Evolutionary conservation across 2,888 invertebrate species (phyloP).

Genomic region (Octonoba sinensis): DNA sequence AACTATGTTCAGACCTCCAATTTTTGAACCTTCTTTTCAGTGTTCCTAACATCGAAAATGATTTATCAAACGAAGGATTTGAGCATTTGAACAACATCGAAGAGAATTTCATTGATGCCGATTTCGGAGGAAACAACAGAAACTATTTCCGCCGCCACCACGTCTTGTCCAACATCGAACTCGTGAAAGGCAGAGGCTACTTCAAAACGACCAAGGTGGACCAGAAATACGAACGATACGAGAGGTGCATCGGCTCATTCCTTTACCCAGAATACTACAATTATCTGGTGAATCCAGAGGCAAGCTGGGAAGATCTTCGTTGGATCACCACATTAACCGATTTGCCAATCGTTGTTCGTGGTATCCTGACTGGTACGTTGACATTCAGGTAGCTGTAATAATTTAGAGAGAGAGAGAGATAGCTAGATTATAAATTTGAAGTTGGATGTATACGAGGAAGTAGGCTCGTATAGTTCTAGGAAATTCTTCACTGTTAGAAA

Average conservation of each 20-base stretch:
- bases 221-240: slow-evolving; percentile 1
- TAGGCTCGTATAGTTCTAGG: too few relatives aligned
- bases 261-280: background rate
- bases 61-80: background rate
- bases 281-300: background rate
- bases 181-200: slow-evolving; percentile 3
- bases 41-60: slow-evolving; percentile 10
- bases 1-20: too few relatives aligned
- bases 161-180: slow-evolving; percentile 1
- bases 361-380: slow-evolving; percentile 2
- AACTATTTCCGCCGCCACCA: slow-evolving; percentile 3
- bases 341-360: background rate
- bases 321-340: background rate
- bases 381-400: too few relatives aligned
- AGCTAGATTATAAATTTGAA: too few relatives aligned
- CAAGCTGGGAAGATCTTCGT: slow-evolving; percentile 4
- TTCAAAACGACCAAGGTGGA: slow-evolving; percentile 1
- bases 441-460: too few relatives aligned
- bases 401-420: too few relatives aligned
- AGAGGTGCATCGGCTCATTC: slow-evolving; percentile 2
- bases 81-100: too few relatives aligned
- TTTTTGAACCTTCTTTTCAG: background rate
- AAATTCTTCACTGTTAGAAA: too few relatives aligned
- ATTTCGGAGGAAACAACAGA: background rate
- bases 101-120: background rate